Evolutionary conservation across 2,113 vertebrate species (phyloP), one percentile per base, ranked within the genome.

Genomic region (Synchiropus splendidus): DNA sequence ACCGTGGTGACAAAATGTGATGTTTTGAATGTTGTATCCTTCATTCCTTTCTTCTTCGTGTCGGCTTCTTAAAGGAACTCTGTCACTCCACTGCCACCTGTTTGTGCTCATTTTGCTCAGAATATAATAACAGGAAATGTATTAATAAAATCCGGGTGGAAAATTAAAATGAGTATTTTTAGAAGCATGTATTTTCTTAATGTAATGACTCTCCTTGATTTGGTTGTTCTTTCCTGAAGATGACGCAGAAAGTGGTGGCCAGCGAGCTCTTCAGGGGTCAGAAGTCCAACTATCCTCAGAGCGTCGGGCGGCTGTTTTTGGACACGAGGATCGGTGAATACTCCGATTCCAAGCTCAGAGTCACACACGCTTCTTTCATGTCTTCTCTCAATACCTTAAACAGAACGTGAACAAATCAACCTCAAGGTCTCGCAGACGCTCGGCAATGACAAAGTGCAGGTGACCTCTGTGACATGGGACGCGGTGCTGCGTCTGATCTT

Each of bases 201-300:
- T n/a, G n/a, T n/a, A n/a, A n/a, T n/a, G n/a, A n/a, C n/a, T n/a
- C n/a, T n/a, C n/a, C n/a, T n/a, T n/a, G n/a, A n/a, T n/a, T n/a
- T n/a, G n/a, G 3, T 32, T 14, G 1, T 32, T 59, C 33, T 59
- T 41, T 72, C 3, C 17, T 61, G 27, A 72, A 99, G 95, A 64
- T 99, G 78, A 90, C 91, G 72, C 94, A 96, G 54, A 99, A 98
- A 73, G 90, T 91, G 6, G 82, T 90, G 15, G 95, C 95, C 60
- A 97, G 94, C 70, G 89, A 91, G 61, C 84, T 98, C 68, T 99
- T 99, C 78, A 94, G 88, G 61, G 89, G 87, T 45, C 92, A 94
- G 73, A 99, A 99, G 59, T 92, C 94, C 67, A 90, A 87, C 76
- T 99, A 99, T 54, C 89, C 92, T 21, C 88, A 85, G 71, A 97